phyloP scores from a whole-genome alignment of 2,888 invertebrate genomes.

The Priocnemis perturbator region DNA sequence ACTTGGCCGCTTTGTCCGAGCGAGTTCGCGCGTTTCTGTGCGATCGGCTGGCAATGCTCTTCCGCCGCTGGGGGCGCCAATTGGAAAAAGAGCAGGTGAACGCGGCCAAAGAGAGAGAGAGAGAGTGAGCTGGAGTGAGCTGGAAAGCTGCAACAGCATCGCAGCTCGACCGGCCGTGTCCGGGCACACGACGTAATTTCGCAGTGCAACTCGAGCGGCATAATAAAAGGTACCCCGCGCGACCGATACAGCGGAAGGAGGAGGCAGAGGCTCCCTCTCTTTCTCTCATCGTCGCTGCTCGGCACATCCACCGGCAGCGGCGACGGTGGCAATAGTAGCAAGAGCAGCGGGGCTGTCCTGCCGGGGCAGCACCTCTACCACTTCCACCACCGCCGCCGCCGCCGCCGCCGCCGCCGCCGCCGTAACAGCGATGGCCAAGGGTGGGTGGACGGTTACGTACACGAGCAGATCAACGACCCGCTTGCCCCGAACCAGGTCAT shows the following conservation, averaged over 20 bases:
- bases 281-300: conserved; percentile 4
- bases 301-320: neutral
- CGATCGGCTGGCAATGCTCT: conserved; percentile 11
- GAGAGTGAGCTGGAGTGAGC: too few species aligned
- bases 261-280: neutral
- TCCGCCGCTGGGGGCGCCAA: conserved; percentile 3
- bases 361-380: neutral
- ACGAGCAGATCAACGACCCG: conserved; percentile 32
- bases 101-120: neutral
- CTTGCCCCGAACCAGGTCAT: conserved; percentile 26
- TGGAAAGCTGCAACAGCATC: neutral
- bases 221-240: conserved; percentile 46
- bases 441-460: neutral
- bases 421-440: conserved; percentile 1
- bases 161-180: conserved; percentile 2
- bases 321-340: neutral
- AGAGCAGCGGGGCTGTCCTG: neutral
- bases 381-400: neutral
- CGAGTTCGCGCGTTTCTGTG: neutral
- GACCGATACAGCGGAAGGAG: conserved; percentile 21
- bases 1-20: neutral
- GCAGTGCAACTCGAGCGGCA: conserved; percentile 37
- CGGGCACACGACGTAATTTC: conserved; percentile 38
- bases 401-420: neutral
- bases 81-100: neutral